Evolutionary conservation across 2,113 vertebrate genomes (phyloP), one percentile per base, ranked within the genome.

Genomic region (Scopus umbretta): DNA sequence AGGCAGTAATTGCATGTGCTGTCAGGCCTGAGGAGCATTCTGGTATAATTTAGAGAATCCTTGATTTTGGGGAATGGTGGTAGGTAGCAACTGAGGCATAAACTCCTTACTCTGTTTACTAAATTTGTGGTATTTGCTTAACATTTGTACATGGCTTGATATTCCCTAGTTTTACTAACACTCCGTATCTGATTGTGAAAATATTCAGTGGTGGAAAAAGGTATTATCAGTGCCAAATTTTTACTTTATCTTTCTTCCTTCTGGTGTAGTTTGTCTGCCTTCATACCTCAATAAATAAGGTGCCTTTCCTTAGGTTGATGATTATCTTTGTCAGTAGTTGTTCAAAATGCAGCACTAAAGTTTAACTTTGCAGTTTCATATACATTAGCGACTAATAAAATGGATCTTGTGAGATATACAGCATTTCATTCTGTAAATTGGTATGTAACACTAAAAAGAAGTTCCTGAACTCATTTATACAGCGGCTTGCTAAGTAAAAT

Each of bases 31-130:
- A 53, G 30, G 30, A 68, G 23, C 47, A 3, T 75, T 66, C 36
- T 72, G 50, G 65, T 83, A 47, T 90, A 83, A 78, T 80, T 68
- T 42, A 80, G 87, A 65, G 90, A 84, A 58, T 80, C 55, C 40
- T 70, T 43, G 32, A 50, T 50, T 82, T 23, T 74, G 80, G 95
- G 75, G 93, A 87, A 32, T 67, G 73, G 75, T 74, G 56, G n/a
- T 66, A 94, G 93, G 88, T 90, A 95, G 96, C 68, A 90, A 40
- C 89, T 73, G 93, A 93, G 86, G 38, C 66, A 55, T 61, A 75
- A 58, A 70, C 23, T 43, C 68, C 67, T 1, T 59, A 45, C 27
- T 61, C 81, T 79, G 62, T 91, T 92, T 88, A 91, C 84, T 74
- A 61, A 88, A 95, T 90, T 85, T 84, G 83, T 90, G 80, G 59